These are phyloP conservation scores for Galbula dea DNA, from an alignment of 2,113 vertebrate species.

Conservation along the genomic window DNA sequence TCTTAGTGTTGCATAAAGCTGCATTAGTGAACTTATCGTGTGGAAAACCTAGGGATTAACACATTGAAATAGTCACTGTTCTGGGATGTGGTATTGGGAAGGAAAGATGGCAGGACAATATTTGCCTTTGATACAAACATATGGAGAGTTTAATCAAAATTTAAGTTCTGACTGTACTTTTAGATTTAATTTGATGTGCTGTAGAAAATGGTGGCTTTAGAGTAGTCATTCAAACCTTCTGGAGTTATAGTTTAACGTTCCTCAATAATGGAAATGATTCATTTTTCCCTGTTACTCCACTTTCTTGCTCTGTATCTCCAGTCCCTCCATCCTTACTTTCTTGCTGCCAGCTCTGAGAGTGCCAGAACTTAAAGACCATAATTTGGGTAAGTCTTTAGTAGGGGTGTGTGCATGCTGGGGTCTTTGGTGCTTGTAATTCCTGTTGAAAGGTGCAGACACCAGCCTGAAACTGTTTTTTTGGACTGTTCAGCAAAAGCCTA, in stretches of 20 bases:
- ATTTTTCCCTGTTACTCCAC: neutral
- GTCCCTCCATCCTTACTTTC: neutral
- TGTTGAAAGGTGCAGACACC: neutral
- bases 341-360: neutral
- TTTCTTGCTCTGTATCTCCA: neutral
- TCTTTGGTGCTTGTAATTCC: neutral
- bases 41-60: neutral
- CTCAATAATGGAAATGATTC: neutral
- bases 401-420: rapidly evolving
- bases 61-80: neutral
- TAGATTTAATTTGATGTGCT: neutral
- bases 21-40: neutral
- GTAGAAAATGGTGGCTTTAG: neutral
- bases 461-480: neutral
- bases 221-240: neutral
- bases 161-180: neutral
- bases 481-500: neutral
- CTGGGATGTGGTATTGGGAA: neutral
- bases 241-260: neutral
- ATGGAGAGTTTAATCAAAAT: neutral
- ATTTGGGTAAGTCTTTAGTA: neutral
- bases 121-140: neutral
- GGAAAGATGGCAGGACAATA: neutral
- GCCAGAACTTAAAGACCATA: neutral
- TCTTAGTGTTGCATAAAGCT: slow-evolving; percentile 7